Conservation (phyloP, 2,888 invertebrate species). For the Heterodera filipjevi region DNA sequence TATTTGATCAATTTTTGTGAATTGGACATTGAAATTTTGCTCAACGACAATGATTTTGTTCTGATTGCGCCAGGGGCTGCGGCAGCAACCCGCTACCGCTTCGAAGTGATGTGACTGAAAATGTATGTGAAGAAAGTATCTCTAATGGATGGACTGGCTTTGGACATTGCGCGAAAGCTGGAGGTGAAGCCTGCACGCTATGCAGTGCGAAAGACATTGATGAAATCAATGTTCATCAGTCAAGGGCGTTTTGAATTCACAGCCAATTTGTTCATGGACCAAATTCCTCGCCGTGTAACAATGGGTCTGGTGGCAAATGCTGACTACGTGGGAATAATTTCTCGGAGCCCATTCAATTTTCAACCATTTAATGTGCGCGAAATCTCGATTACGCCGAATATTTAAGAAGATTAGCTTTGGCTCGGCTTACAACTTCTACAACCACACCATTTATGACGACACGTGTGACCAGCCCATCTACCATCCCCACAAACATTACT, state of each 20-base stretch:
- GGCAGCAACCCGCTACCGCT: neutral
- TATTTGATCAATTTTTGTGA: slow-evolving; percentile 18
- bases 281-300: slow-evolving; percentile 8
- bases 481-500: neutral
- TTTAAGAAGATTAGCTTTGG: neutral
- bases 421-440: neutral
- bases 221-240: slow-evolving; percentile 21
- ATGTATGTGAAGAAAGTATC: slow-evolving; percentile 1
- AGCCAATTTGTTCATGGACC: slow-evolving; percentile 22
- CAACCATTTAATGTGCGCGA: slow-evolving; percentile 19
- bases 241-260: slow-evolving; percentile 1
- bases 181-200: slow-evolving; percentile 27
- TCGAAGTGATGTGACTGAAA: slow-evolving; percentile 1
- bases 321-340: neutral
- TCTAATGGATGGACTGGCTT: slow-evolving; percentile 26
- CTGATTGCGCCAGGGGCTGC: neutral
- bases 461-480: too few species aligned
- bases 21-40: slow-evolving; percentile 14
- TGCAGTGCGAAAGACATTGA: slow-evolving; percentile 25
- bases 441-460: too few species aligned
- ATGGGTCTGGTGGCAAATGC: slow-evolving; percentile 18
- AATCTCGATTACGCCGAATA: neutral
- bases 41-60: neutral
- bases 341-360: slow-evolving; percentile 16
- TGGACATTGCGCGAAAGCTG: slow-evolving; percentile 28